These are phyloP conservation scores for Portunus trituberculatus DNA, from an alignment of 1,140 invertebrate species.

Conservation along the genomic window DNA sequence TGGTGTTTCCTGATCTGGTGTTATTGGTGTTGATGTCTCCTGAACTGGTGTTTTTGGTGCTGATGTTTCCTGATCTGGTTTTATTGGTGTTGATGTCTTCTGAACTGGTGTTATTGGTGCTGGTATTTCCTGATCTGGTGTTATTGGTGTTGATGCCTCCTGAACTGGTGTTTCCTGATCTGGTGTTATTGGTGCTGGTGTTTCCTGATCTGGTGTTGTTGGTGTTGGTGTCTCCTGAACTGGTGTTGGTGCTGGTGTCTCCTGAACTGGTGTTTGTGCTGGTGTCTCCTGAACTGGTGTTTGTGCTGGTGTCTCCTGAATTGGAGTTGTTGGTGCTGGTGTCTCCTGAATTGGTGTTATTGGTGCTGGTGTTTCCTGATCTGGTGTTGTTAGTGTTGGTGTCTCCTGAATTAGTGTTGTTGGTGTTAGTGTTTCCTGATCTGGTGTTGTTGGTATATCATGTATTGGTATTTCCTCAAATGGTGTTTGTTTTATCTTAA, in stretches of 20 bases:
- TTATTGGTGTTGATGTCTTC: no score
- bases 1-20: background rate
- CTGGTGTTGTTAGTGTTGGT: conserved; percentile 28
- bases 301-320: background rate
- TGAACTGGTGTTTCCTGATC: no score
- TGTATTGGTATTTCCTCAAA: no score
- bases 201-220: no score
- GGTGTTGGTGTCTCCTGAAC: no score
- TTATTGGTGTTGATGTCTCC: background rate
- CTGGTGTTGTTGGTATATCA: no score
- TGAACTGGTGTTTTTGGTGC: background rate
- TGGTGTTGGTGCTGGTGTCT: conserved; percentile 22
- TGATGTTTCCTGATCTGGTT: background rate
- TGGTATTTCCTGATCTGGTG: no score
- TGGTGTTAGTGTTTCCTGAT: conserved; percentile 27
- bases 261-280: background rate
- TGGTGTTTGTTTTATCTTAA: background rate
- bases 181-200: no score
- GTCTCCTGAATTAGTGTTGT: conserved; percentile 35
- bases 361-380: background rate
- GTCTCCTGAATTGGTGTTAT: background rate
- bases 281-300: background rate
- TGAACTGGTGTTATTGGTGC: no score
- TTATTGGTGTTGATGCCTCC: no score
- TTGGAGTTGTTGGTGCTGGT: background rate